Conservation (phyloP, 2,888 invertebrate genomes). For the Torymus tubicola region DNA sequence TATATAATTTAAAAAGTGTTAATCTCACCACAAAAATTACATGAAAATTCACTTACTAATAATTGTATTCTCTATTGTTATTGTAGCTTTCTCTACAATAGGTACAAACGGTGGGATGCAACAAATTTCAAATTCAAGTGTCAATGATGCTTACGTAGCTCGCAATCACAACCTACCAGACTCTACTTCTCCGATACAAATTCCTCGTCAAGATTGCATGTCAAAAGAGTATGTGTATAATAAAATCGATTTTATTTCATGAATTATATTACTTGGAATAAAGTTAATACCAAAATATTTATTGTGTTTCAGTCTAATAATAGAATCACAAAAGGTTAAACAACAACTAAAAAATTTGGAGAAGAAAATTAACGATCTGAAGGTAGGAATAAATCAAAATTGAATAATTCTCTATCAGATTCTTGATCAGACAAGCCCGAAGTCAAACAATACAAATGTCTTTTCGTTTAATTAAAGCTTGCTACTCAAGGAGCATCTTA, state of each 20-base stretch:
- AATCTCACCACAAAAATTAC: too few relatives aligned
- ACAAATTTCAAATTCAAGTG: constrained; percentile 68
- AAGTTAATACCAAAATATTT: neutral
- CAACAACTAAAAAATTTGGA: constrained; percentile 80
- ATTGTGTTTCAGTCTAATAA: constrained; percentile 73
- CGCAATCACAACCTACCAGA: constrained; percentile 74
- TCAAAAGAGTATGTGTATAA: constrained; percentile 73
- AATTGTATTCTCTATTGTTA: constrained; percentile 13
- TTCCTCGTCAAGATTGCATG: constrained; percentile 71
- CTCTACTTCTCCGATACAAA: constrained; percentile 69
- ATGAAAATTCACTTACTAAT: neutral
- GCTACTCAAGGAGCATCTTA: constrained; percentile 79
- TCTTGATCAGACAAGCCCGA: neutral
- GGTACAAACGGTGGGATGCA: constrained; percentile 69
- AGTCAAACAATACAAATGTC: constrained; percentile 20
- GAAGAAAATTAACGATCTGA: constrained; percentile 81
- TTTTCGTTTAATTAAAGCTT: constrained; percentile 68
- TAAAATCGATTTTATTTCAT: neutral
- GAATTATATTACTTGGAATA: neutral
- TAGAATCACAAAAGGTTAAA: constrained; percentile 81
- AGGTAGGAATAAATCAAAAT: constrained; percentile 68
- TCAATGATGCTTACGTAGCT: constrained; percentile 78
- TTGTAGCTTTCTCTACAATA: constrained; percentile 69
- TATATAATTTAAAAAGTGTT: constrained; percentile 10
- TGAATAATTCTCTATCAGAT: neutral